Evolutionary conservation across 2,797 vertebrate genomes (phyloP), one percentile per base, ranked within the genome.

Genomic region (Moxostoma hubbsi): DNA sequence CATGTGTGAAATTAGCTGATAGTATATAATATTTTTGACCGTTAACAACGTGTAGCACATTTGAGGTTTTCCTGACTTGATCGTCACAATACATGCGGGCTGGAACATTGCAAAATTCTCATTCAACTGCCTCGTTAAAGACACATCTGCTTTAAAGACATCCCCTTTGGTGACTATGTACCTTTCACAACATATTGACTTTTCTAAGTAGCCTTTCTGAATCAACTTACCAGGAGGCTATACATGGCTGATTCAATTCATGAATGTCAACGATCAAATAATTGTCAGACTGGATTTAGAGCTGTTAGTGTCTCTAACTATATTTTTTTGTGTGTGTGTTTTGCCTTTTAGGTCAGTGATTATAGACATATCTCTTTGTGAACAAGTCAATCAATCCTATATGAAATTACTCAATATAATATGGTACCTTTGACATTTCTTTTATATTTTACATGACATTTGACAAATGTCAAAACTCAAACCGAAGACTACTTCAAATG

Each of bases 221-320:
- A 84, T 83, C 53, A 70, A 63, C 64, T 82, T 83, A 81, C n/a
- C 67, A 73, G 54, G n/a, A 11, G 58, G 79, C 58, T 71, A 54
- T 59, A 74, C 68, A 65, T 64, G n/a, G 59, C 73, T 18, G 51
- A 75, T 72, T 43, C 54, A 36, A 58, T 77, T 69, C 45, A 75
- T 72, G 79, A 81, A 81, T 81, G 79, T 73, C 79, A 83, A 80
- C 59, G 75, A 62, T 68, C 67, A 77, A 75, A 82, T 71, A 46
- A 77, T 77, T 59, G 57, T 49, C 13, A 16, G 59, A 15, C 18
- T 54, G 51, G 63, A 66, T 36, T 36, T 36, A 36, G 36, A 36
- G 36, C 36, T 16, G 49, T 49, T 63, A 72, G 46, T 55, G 49
- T 70, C 9, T 24, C 45, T 3, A 45, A 36, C 36, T 36, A 36